phyloP scores from a whole-genome alignment of 2,113 vertebrate species.

The Triplophysa rosa region DNA sequence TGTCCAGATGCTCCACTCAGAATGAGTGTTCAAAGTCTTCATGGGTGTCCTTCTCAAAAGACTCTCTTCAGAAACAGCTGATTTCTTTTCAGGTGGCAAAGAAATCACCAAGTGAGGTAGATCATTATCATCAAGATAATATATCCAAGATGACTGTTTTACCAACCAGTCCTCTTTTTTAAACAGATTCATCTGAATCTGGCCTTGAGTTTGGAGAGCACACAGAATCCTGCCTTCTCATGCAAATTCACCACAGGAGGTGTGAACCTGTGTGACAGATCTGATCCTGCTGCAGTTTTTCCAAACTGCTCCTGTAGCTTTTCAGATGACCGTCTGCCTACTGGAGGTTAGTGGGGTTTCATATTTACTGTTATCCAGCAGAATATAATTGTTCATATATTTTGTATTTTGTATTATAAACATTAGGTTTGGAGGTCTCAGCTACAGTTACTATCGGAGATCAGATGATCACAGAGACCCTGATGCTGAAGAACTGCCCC shows the following conservation, averaged over 20 bases:
- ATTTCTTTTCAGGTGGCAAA: slow-evolving; percentile 56
- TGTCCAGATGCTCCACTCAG: slow-evolving; percentile 65
- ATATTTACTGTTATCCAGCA: not conserved
- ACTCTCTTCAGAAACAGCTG: slow-evolving; percentile 53
- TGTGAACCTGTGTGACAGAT: slow-evolving; percentile 1
- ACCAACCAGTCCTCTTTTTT: not conserved
- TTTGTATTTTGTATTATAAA: not conserved
- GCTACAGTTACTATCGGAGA: slow-evolving; percentile 49
- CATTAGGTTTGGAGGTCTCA: slow-evolving; percentile 38
- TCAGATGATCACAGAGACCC: not conserved
- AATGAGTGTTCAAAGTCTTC: slow-evolving; percentile 59
- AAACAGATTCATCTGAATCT: slow-evolving; percentile 60
- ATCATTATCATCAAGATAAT: not conserved
- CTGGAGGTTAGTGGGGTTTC: slow-evolving; percentile 61
- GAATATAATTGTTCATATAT: too few relatives aligned
- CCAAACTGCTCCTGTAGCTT: slow-evolving; percentile 67
- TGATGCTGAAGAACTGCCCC: slow-evolving; percentile 58
- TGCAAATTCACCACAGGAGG: slow-evolving; percentile 55
- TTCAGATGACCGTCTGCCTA: slow-evolving; percentile 16
- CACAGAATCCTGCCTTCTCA: slow-evolving; percentile 25
- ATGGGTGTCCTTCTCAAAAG: slow-evolving; percentile 67
- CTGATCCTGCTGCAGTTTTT: slow-evolving; percentile 10
- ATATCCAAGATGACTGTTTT: too few relatives aligned
- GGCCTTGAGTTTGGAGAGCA: slow-evolving; percentile 41
- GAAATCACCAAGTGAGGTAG: slow-evolving; percentile 53